A percentile compares a stretch with the other conserved stretches of the same genome.
These are phyloP conservation scores for Cyanistes caeruleus DNA, from an alignment of 2,113 vertebrate species.

Conservation along the genomic window DNA sequence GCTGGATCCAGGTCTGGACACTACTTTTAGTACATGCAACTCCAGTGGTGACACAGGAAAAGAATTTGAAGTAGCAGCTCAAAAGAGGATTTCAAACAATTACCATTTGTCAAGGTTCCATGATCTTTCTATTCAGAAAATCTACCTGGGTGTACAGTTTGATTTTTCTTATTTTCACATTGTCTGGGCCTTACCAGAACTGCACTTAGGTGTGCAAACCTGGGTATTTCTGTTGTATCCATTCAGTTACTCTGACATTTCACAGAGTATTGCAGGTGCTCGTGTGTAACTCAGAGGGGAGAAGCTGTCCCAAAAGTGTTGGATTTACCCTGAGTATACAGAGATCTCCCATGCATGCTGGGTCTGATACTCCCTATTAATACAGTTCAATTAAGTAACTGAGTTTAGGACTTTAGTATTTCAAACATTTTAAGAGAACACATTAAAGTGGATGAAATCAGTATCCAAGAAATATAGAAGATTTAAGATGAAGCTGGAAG, in stretches of 20 bases:
- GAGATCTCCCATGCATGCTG: neutral
- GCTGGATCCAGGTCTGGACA: neutral
- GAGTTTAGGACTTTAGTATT: neutral
- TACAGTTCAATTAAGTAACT: neutral
- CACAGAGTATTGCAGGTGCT: neutral
- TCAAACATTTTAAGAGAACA: neutral
- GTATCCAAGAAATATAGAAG: neutral
- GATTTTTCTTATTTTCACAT: neutral
- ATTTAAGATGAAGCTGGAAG: neutral
- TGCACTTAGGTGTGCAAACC: neutral
- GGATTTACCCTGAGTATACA: neutral
- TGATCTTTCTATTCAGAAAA: neutral
- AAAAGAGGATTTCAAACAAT: neutral
- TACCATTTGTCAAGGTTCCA: neutral
- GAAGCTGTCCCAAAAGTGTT: neutral
- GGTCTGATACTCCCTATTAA: neutral
- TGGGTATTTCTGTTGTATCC: neutral
- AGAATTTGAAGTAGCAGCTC: neutral
- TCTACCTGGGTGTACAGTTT: neutral
- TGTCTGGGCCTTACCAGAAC: neutral
- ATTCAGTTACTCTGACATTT: neutral
- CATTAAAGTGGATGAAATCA: neutral
- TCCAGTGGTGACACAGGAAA: neutral
- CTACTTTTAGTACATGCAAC: neutral
- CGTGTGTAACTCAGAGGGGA: rapidly evolving